Evolutionary conservation across 92 coral and sea anemone species (phyloP), one percentile per base, ranked within the genome.

Genomic region (Plumapathes pennacea): DNA sequence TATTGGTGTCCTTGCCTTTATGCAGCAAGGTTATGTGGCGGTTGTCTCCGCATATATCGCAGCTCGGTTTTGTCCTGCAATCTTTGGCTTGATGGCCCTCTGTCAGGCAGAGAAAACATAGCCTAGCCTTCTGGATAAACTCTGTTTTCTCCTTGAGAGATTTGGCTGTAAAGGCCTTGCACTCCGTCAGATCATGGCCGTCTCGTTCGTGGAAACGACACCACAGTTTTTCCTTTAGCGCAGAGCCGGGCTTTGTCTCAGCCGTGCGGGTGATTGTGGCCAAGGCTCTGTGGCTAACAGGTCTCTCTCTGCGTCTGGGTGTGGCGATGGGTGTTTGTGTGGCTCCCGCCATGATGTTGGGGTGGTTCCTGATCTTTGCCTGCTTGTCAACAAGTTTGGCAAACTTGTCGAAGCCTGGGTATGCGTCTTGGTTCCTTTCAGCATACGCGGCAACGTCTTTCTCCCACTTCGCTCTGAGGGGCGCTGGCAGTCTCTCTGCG

Each of bases 71-170:
- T 20, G 49, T 20, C 32, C 64, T 71, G 51, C 95, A 86, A n/a
- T 44, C 34, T 39, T 38, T 65, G 19, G 78, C 85, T 38, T 33
- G 43, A 49, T 80, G 86, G 39, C 13, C 37, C 3, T 46, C 54
- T 36, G 49, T 25, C 3, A 85, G 25, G 45, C 83, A 74, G 46
- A 77, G 88, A 57, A 82, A 74, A 32, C 88, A 82, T 7, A 82
- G 69, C 5, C 78, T 58, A 4, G 73, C 68, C 40, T 36, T 32
- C n/a, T 40, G 24, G 4, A 74, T 63, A 77, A 78, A 82, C 27
- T 69, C 74, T 4, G 83, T 69, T 34, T 60, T 47, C 42, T 81
- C 88, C n/a, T 67, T 65, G 10, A 81, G 51, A 19, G 82, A 4
- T 41, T 81, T 74, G 8, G 74, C 60, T 2, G 30, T 10, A 37